Conservation (phyloP, 1,140 invertebrate genomes). For the Drosophila cardini region DNA sequence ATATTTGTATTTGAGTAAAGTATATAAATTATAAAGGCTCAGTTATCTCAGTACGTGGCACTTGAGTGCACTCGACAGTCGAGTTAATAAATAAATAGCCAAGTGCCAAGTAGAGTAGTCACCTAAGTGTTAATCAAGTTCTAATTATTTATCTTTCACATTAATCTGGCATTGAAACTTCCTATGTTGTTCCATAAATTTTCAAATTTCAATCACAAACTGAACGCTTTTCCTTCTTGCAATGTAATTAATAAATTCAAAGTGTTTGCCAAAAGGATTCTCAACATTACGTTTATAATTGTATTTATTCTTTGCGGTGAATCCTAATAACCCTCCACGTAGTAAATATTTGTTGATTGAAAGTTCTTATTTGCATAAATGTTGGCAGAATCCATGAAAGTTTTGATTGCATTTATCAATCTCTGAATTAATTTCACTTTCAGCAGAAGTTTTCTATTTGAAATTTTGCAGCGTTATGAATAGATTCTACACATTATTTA, state of each 20-base stretch:
- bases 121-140: constrained; percentile 30
- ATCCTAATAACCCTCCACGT: not conserved
- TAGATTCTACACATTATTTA: constrained; percentile 16
- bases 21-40: constrained; percentile 3
- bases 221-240: not conserved
- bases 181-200: constrained; percentile 1
- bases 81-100: constrained; percentile 23
- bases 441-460: not conserved
- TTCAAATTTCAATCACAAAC: not conserved
- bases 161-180: constrained; percentile 28
- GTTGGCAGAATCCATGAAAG: not conserved
- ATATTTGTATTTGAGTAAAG: not conserved
- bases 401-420: constrained; percentile 2
- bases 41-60: constrained; percentile 14
- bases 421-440: constrained; percentile 6
- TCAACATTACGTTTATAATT: not conserved
- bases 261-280: constrained; percentile 8
- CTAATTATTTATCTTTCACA: constrained; percentile 37
- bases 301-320: constrained; percentile 1
- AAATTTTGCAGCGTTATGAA: not conserved
- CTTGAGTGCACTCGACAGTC: constrained; percentile 10
- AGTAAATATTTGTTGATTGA: constrained; percentile 2
- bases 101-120: not conserved
- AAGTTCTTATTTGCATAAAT: constrained; percentile 3
- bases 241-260: constrained; percentile 5